These are phyloP conservation scores for Actinia tenebrosa DNA, from an alignment of 64 coral and sea anemone genomes.

Conservation along the genomic window DNA sequence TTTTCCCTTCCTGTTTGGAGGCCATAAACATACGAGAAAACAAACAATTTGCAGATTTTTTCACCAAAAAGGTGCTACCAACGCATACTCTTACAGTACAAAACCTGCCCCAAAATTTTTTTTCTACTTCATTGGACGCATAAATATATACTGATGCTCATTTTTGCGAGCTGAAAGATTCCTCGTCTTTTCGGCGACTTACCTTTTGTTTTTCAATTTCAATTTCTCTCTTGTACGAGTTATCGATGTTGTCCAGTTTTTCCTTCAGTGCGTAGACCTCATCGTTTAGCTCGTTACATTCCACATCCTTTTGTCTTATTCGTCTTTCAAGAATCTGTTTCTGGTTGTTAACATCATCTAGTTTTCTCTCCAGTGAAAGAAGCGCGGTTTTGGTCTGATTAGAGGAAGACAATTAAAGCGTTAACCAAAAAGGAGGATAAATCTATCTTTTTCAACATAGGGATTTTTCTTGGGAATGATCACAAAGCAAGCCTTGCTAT, in stretches of 20 bases:
- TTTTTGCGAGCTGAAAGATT: no score
- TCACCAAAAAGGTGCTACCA: no score
- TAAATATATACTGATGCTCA: no score
- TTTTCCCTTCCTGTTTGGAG: no score
- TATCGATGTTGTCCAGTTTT: slow-evolving; percentile 59
- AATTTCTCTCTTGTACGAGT: slow-evolving; percentile 58
- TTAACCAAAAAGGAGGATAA: neutral
- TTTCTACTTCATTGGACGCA: no score
- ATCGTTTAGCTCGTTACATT: slow-evolving; percentile 70
- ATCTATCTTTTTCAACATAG: neutral
- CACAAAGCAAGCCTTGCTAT: no score
- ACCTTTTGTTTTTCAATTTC: slow-evolving; percentile 93
- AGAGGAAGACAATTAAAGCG: neutral
- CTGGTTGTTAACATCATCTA: slow-evolving; percentile 67
- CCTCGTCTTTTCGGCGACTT: neutral
- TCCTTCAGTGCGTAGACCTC: slow-evolving; percentile 70
- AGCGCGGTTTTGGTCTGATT: slow-evolving; percentile 74
- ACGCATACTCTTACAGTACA: no score
- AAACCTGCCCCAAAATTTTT: no score
- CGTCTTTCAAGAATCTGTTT: slow-evolving; percentile 77
- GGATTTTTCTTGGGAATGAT: no score
- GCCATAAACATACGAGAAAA: no score
- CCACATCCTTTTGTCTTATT: slow-evolving; percentile 68
- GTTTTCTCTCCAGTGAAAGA: slow-evolving; percentile 53
- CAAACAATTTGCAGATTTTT: no score